These are phyloP conservation scores for Eledona agricola DNA, from an alignment of 2,888 invertebrate genomes.

Conservation along the genomic window DNA sequence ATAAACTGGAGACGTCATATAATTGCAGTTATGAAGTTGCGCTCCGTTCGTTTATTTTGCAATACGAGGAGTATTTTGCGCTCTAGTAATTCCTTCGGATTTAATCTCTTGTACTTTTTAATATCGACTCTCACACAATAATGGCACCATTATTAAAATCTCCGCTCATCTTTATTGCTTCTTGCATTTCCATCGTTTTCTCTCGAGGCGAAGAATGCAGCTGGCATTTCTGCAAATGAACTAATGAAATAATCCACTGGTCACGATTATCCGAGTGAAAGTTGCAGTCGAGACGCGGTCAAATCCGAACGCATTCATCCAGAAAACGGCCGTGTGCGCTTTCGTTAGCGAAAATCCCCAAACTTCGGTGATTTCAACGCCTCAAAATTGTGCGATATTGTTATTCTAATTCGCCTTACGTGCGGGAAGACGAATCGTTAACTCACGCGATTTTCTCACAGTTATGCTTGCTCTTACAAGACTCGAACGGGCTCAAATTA, in stretches of 20 bases:
- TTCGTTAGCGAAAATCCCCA: conserved; percentile 12
- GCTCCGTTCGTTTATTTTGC: conserved; percentile 5
- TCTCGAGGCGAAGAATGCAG: conserved; percentile 18
- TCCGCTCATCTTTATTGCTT: conserved; percentile 10
- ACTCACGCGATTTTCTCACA: conserved; percentile 26
- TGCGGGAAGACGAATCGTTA: conserved; percentile 20
- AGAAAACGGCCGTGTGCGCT: conserved; percentile 10
- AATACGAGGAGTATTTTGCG: conserved; percentile 23
- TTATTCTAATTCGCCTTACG: conserved; percentile 20
- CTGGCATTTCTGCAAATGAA: conserved; percentile 21
- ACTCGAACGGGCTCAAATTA: too few relatives aligned
- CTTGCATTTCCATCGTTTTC: conserved; percentile 12
- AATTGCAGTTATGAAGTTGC: conserved; percentile 14
- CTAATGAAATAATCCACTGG: conserved; percentile 28
- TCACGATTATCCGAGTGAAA: conserved; percentile 23
- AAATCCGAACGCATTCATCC: conserved; percentile 20
- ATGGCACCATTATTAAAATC: conserved; percentile 17
- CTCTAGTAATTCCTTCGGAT: not conserved
- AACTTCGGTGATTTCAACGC: too few relatives aligned
- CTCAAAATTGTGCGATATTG: conserved; percentile 15
- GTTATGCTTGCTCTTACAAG: conserved; percentile 6
- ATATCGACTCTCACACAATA: conserved; percentile 22
- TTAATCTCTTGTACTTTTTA: conserved; percentile 17
- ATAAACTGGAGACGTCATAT: too few relatives aligned
- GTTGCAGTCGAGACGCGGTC: conserved; percentile 10